These are phyloP conservation scores for Sebastes matsubarae DNA, from an alignment of 2,797 vertebrate species.

Conservation along the genomic window DNA sequence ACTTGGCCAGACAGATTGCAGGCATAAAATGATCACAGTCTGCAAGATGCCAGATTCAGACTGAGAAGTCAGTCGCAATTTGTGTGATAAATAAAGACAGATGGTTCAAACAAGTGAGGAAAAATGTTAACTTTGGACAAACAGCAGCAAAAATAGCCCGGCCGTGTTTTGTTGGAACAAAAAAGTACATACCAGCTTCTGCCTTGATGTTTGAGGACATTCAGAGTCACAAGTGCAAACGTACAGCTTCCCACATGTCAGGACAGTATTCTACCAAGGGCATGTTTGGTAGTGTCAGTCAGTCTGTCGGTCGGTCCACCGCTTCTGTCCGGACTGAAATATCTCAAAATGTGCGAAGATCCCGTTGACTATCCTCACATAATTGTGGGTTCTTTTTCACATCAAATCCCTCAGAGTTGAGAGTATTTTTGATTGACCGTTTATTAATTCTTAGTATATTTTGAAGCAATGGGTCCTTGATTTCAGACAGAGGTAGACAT, in stretches of 20 bases:
- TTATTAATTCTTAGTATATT: not conserved
- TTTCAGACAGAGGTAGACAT: not conserved
- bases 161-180: not conserved
- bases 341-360: not conserved
- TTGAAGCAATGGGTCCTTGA: not conserved
- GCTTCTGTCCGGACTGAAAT: not conserved
- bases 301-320: not conserved
- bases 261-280: not conserved
- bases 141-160: not conserved
- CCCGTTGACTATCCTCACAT: not conserved
- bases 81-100: slow-evolving; percentile 53
- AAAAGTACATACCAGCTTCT: not conserved
- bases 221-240: not conserved
- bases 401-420: not conserved
- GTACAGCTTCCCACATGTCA: not conserved
- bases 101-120: slow-evolving; percentile 47
- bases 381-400: not conserved
- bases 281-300: not conserved
- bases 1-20: slow-evolving; percentile 42
- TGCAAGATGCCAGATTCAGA: slow-evolving; percentile 21
- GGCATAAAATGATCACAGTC: slow-evolving; percentile 43
- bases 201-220: not conserved
- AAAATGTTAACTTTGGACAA: slow-evolving; percentile 32
- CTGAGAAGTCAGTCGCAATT: slow-evolving; percentile 28
- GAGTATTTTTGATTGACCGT: not conserved